Evolutionary conservation across 2,797 vertebrate species (phyloP).

Genomic region (Poecilia gillii): DNA sequence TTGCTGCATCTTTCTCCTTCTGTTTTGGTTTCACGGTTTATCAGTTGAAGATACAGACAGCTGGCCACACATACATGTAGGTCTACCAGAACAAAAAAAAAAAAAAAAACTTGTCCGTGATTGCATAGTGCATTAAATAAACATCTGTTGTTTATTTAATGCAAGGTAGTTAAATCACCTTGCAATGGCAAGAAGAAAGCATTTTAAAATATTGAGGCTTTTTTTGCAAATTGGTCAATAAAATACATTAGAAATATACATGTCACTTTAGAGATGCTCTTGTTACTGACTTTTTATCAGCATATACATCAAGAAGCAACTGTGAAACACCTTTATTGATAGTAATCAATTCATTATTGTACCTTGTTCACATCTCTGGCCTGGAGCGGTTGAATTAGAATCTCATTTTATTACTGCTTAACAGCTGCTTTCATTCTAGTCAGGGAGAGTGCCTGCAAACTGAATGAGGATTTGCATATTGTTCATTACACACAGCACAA

Average conservation of each 20-base stretch:
- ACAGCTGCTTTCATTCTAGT: conserved; percentile 48
- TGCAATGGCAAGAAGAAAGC: neutral
- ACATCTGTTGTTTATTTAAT: neutral
- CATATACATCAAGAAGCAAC: neutral
- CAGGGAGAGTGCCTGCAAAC: conserved; percentile 45
- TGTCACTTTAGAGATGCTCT: neutral
- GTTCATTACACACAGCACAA: conserved; percentile 54
- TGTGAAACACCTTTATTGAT: neutral
- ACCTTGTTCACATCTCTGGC: conserved; percentile 19
- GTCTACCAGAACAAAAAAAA: conserved; percentile 8
- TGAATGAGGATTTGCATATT: conserved; percentile 53
- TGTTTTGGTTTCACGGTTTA: conserved; percentile 56
- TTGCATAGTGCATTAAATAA: conserved; percentile 14
- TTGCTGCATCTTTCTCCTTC: conserved; percentile 46
- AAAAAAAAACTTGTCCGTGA: conserved; percentile 4
- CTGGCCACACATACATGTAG: conserved; percentile 34
- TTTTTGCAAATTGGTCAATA: neutral
- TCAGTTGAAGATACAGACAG: conserved; percentile 44
- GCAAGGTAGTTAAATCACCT: conserved; percentile 8
- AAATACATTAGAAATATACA: neutral
- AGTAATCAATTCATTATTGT: conserved; percentile 6
- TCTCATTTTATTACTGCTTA: conserved; percentile 50
- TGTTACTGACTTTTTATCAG: neutral
- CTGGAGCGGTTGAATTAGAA: conserved; percentile 2
- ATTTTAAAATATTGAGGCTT: neutral